A percentile compares a stretch with the other conserved stretches of the same genome.
Conservation (phyloP, 2,888 invertebrate species). For the Physocephala rufipes region DNA sequence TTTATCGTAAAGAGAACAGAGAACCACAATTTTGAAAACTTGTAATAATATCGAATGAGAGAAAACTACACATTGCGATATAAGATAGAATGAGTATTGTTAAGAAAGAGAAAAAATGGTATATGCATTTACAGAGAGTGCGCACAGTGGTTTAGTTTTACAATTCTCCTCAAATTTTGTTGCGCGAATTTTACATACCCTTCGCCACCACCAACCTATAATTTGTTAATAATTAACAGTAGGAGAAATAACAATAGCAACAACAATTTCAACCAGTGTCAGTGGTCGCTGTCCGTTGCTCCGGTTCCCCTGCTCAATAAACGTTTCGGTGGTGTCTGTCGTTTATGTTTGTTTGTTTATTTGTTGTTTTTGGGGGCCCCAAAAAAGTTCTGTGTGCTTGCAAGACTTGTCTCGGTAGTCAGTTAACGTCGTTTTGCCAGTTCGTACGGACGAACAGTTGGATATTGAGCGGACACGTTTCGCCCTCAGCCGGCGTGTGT, state of each 20-base stretch:
- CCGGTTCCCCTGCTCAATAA: not conserved
- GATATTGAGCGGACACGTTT: constrained; percentile 42
- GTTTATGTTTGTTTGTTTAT: constrained; percentile 25
- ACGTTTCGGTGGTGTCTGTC: constrained; percentile 10
- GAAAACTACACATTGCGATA: not conserved
- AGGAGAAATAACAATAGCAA: constrained; percentile 11
- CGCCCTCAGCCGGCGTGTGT: constrained; percentile 31
- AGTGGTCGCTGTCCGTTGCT: constrained; percentile 22
- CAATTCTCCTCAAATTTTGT: constrained; percentile 2
- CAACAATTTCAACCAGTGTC: constrained; percentile 5
- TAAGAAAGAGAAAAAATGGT: not conserved
- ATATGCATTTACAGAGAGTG: not conserved
- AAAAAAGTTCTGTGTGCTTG: constrained; percentile 45
- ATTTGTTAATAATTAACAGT: too few species aligned
- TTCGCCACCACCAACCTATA: constrained; percentile 1
- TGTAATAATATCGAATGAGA: not conserved
- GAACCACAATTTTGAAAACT: too few species aligned
- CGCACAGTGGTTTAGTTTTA: constrained; percentile 9
- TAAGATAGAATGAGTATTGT: not conserved
- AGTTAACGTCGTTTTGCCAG: constrained; percentile 63
- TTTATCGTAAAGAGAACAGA: not conserved
- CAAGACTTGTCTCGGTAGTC: constrained; percentile 55
- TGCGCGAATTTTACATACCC: constrained; percentile 2
- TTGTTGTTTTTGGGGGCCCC: constrained; percentile 34
- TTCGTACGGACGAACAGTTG: constrained; percentile 56